Conservation (phyloP, 2,113 vertebrate species). For the Egretta garzetta region DNA sequence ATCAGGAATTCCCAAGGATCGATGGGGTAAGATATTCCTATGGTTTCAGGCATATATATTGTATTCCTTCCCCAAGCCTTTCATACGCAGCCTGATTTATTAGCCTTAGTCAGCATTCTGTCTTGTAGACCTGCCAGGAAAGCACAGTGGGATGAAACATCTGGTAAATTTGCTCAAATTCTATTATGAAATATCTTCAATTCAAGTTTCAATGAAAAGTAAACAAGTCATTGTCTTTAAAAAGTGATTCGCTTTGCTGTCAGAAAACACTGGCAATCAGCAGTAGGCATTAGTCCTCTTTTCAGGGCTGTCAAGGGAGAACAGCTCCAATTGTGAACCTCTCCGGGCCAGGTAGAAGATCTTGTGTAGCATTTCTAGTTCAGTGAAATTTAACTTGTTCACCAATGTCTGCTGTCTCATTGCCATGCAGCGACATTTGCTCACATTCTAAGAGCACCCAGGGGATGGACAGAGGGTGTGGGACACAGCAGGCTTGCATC, state of each 20-base stretch:
- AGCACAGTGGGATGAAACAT: conserved; percentile 72
- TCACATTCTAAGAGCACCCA: not conserved
- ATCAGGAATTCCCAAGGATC: conserved; percentile 39
- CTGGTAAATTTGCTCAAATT: conserved; percentile 71
- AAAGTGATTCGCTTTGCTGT: conserved; percentile 59
- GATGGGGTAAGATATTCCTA: conserved; percentile 44
- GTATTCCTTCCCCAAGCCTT: conserved; percentile 53
- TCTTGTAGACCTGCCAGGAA: conserved; percentile 66
- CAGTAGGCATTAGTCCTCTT: not conserved
- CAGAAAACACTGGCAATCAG: conserved; percentile 6
- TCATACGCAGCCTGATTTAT: conserved; percentile 67
- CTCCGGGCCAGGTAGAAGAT: not conserved
- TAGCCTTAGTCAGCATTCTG: conserved; percentile 64
- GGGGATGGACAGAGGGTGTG: not conserved
- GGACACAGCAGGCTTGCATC: not conserved
- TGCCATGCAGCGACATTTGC: not conserved
- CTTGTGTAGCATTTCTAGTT: not conserved
- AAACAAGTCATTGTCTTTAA: conserved; percentile 72
- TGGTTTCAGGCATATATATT: conserved; percentile 21
- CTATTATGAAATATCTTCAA: conserved; percentile 74
- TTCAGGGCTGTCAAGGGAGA: not conserved
- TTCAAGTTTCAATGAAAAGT: conserved; percentile 67
- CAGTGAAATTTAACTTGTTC: not conserved
- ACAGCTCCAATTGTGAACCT: not conserved
- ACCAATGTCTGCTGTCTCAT: not conserved